Conservation (phyloP, 2,797 vertebrate species). For the Echeneis naucrates region DNA sequence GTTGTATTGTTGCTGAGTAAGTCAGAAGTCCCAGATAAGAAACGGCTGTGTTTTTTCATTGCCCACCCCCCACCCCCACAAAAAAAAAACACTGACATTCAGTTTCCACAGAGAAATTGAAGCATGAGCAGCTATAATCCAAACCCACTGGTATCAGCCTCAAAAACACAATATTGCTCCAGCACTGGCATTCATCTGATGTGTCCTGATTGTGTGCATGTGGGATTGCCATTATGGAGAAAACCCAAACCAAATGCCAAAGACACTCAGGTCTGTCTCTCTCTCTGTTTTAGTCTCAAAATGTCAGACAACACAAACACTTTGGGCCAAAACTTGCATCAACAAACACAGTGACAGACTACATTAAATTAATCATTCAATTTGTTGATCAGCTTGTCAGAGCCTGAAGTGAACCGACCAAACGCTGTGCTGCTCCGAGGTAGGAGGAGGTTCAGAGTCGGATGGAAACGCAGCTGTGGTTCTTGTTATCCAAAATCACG, state of each 20-base stretch:
- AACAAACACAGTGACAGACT: conserved; percentile 59
- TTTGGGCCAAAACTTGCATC: conserved; percentile 25
- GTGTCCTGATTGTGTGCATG: conserved; percentile 22
- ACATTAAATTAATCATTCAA: conserved; percentile 56
- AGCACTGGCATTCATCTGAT: conserved; percentile 6
- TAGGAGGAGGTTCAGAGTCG: conserved; percentile 12
- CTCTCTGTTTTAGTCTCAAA: not conserved
- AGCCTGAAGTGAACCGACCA: conserved; percentile 35
- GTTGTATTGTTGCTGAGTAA: not conserved
- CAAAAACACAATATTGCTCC: not conserved
- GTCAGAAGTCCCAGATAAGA: no score
- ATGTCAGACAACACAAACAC: conserved; percentile 46
- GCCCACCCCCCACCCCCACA: no score
- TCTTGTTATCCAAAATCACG: conserved; percentile 46
- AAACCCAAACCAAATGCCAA: conserved; percentile 31
- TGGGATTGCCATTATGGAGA: conserved; percentile 25
- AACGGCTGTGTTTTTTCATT: no score
- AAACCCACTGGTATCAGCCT: not conserved
- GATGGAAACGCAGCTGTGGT: conserved; percentile 70
- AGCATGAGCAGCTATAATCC: not conserved
- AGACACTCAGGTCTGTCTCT: conserved; percentile 14
- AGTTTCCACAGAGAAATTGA: not conserved
- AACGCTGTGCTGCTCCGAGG: conserved; percentile 37
- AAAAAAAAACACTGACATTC: no score
- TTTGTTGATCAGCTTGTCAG: conserved; percentile 48